Conservation (phyloP, 2,888 invertebrate species). For the Chaetoderma sp. region DNA sequence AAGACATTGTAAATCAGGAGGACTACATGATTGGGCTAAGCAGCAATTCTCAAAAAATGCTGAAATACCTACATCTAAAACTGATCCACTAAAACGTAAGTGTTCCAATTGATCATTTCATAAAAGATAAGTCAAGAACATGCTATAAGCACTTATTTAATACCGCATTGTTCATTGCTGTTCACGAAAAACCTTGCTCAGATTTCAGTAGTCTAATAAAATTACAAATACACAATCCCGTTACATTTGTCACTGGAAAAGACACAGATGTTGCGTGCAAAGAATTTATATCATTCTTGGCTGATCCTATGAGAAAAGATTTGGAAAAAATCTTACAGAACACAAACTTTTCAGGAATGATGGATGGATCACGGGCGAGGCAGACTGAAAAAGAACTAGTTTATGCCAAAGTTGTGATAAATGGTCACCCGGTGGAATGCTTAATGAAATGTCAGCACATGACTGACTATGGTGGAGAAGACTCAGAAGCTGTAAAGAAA, state of each 20-base stretch:
- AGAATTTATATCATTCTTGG: slow-evolving; percentile 8
- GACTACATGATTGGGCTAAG: not conserved
- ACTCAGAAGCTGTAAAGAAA: not conserved
- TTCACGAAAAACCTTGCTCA: not conserved
- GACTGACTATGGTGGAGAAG: slow-evolving; percentile 10
- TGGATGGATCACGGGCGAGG: slow-evolving; percentile 12
- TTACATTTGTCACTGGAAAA: slow-evolving; percentile 7
- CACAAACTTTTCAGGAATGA: slow-evolving; percentile 2
- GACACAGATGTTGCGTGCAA: slow-evolving; percentile 1
- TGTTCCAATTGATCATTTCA: not conserved
- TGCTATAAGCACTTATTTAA: not conserved
- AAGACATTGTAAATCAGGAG: not conserved
- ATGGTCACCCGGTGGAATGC: slow-evolving; percentile 1
- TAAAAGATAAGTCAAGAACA: not conserved
- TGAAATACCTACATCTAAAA: not conserved
- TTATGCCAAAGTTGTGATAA: slow-evolving; percentile 9
- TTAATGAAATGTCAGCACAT: slow-evolving; percentile 2
- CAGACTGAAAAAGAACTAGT: slow-evolving; percentile 14
- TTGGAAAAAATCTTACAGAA: not conserved
- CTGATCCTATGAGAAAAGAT: not conserved
- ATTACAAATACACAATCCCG: not conserved
- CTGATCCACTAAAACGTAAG: not conserved
- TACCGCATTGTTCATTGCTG: not conserved
- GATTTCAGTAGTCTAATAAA: not conserved
- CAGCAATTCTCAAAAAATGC: not conserved